Percentiles rank a stretch among this genome's conserved stretches.
Evolutionary conservation across 2,888 invertebrate species (phyloP).

Genomic region (Carabus problematicus): DNA sequence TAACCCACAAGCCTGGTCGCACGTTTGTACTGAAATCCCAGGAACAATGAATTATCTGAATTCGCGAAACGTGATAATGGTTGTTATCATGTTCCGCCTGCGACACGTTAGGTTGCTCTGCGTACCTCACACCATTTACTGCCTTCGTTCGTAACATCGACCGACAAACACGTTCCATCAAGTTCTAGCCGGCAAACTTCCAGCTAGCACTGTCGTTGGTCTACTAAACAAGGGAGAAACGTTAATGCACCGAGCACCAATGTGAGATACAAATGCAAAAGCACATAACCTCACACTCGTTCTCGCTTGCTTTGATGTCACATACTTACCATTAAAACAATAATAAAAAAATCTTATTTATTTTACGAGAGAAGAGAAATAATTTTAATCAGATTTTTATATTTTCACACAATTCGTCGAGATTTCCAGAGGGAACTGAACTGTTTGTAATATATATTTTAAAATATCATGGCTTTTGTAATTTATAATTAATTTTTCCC

Average conservation of each 20-base stretch:
- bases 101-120: too few species aligned
- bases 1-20: not conserved
- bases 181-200: constrained; percentile 14
- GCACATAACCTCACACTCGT: too few species aligned
- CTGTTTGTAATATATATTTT: too few species aligned
- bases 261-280: not conserved
- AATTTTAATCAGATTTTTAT: too few species aligned
- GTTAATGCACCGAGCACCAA: constrained; percentile 6
- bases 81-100: constrained; percentile 10
- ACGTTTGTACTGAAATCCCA: constrained; percentile 21
- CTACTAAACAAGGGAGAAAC: constrained; percentile 1
- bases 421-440: too few species aligned
- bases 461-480: too few species aligned
- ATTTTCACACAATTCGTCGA: too few species aligned
- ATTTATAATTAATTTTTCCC: too few species aligned
- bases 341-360: constrained; percentile 21
- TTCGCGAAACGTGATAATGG: constrained; percentile 34
- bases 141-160: too few species aligned
- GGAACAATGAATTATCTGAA: constrained; percentile 33
- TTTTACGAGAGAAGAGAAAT: constrained; percentile 5
- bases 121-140: too few species aligned
- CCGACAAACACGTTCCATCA: constrained; percentile 4
- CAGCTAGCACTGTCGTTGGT: not conserved
- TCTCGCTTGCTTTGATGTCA: not conserved
- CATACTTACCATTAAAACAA: constrained; percentile 8